phyloP scores from a whole-genome alignment of 1,140 invertebrate species.

The Cheumatopsyche charites region DNA sequence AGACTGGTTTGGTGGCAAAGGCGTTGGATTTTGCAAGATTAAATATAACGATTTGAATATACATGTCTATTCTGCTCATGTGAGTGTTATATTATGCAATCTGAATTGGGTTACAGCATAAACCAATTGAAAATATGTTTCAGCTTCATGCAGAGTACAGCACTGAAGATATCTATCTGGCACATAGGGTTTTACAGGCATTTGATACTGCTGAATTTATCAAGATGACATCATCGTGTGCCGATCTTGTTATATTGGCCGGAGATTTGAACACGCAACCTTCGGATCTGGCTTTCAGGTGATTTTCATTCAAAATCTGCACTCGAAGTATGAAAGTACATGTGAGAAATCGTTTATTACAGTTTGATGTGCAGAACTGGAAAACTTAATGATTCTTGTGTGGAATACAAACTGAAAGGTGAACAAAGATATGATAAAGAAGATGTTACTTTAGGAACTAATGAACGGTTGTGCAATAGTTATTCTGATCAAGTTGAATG shows the following conservation, averaged over 20 bases:
- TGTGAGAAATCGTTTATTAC: too few species aligned
- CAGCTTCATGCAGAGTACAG: slow-evolving; percentile 96
- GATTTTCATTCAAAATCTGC: slow-evolving; percentile 30
- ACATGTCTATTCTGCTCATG: slow-evolving; percentile 91
- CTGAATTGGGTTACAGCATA: too few species aligned
- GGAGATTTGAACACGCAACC: slow-evolving; percentile 95
- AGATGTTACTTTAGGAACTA: slow-evolving; percentile 67
- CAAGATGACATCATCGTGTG: slow-evolving; percentile 75
- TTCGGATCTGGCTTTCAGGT: slow-evolving; percentile 81
- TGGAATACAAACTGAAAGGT: slow-evolving; percentile 46
- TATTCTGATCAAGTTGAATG: slow-evolving; percentile 70
- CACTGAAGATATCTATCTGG: slow-evolving; percentile 84
- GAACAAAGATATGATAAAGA: not conserved
- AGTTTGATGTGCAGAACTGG: slow-evolving; percentile 54
- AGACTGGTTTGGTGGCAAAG: slow-evolving; percentile 98
- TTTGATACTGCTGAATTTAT: slow-evolving; percentile 95
- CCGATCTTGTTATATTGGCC: slow-evolving; percentile 83
- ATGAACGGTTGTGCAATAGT: slow-evolving; percentile 81
- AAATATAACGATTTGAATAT: slow-evolving; percentile 71
- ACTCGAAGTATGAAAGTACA: not conserved
- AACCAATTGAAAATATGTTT: slow-evolving; percentile 49
- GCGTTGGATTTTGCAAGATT: slow-evolving; percentile 87
- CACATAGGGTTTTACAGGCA: slow-evolving; percentile 89
- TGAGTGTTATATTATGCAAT: slow-evolving; percentile 64
- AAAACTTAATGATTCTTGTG: slow-evolving; percentile 59